Base-by-base conservation (phyloP, 2,888 invertebrate species). In the Drosophila mayaguana region DNA sequence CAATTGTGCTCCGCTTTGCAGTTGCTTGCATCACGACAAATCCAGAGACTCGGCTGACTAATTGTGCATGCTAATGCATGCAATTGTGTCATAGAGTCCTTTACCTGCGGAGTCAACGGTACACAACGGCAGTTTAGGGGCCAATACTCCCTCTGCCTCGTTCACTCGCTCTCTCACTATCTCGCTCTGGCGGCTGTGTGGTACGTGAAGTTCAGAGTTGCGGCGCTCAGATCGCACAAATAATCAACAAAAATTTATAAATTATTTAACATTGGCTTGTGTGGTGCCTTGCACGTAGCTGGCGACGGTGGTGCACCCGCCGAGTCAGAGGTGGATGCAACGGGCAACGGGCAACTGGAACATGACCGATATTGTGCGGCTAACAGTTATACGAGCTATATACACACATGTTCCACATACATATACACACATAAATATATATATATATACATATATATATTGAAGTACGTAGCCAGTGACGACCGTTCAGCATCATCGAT, bases 61-160 rank as follows among this genome's bases (percentile, higher is more conserved):
- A 86, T 86, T 86, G 85, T 88, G 86, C 80, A 86, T 86, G 86
- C 89, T 89, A 86, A 86, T 86, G 88, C 82, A 86, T 86, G 88
- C 89, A 86, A 85, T 75, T 86, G 86, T 86, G 86, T 75, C 89
- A 84, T 55, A 60, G 74, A 83, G 71, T 86, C 83, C 74, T 88
- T 88, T 83, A 83, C 88, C 88, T 83, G 83, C 34, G 63, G 78
- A 71, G 66, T 77, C 80, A 72, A 43, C 53, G 59, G 32, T 38
- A 56, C 66, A 67, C 55, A 59, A 66, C 61, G 57, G 70, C 64
- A 63, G 60, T 68, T 78, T 53, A 72, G 70, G 74, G 51, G 69
- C 55, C 16, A 36, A 2, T 8, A 16, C 38, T 8, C n/a, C 66
- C 32, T 12, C 56, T 16, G 43, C 2, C 28, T 18, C 40, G 7